These are phyloP conservation scores for Acrocera orbiculus DNA, from an alignment of 2,888 invertebrate genomes.

Conservation along the genomic window DNA sequence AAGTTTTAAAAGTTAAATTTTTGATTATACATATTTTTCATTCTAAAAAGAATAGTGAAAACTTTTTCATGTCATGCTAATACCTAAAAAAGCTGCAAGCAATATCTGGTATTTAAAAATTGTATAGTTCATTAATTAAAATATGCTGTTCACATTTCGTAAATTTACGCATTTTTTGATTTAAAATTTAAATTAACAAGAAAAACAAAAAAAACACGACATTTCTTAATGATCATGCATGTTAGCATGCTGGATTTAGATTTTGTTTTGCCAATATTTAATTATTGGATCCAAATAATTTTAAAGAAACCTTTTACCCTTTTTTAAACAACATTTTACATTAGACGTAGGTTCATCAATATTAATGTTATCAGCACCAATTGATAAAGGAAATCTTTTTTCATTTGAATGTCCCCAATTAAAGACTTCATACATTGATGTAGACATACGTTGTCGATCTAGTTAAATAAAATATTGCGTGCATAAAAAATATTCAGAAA, in stretches of 20 bases:
- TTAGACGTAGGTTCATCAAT: conserved; percentile 32
- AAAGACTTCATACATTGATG: conserved; percentile 57
- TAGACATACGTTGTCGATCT: conserved; percentile 38
- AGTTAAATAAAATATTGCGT: conserved; percentile 11
- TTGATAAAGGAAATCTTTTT: conserved; percentile 29
- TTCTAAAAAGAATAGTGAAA: no score
- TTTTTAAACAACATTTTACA: no score
- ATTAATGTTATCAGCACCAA: conserved; percentile 31
- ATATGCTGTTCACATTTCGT: neutral
- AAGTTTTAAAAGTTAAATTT: no score
- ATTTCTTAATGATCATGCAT: neutral
- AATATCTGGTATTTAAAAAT: no score
- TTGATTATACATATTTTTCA: no score
- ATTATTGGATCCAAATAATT: conserved; percentile 11
- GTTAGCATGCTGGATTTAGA: conserved; percentile 1
- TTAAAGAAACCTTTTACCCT: conserved; percentile 27
- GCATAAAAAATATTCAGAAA: conserved; percentile 13
- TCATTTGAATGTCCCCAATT: conserved; percentile 40
- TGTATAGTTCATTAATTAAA: no score
- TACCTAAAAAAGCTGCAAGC: no score
- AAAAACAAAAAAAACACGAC: neutral
- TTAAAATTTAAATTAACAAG: no score
- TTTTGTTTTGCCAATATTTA: conserved; percentile 7
- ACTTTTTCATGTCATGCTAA: no score
- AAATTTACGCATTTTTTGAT: no score